Evolutionary conservation across 92 coral and sea anemone species (phyloP).

Genomic region (Zoanthus sansibaricus): DNA sequence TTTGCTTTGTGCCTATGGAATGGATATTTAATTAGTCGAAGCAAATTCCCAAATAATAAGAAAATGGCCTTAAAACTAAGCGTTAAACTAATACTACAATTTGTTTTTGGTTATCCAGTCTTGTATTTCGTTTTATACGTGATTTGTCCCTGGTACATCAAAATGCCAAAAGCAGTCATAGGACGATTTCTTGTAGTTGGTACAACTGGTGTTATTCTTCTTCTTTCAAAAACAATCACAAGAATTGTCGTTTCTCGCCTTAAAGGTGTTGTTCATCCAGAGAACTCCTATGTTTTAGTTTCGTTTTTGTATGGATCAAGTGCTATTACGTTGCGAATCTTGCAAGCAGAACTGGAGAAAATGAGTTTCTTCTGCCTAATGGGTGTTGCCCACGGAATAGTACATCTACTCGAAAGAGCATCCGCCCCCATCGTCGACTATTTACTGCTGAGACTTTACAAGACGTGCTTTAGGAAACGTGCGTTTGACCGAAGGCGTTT

Average conservation of each 20-base stretch:
- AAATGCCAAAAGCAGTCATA: not conserved
- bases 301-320: conserved; percentile 13
- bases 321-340: not conserved
- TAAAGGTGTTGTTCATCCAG: not conserved
- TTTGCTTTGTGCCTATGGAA: conserved; percentile 19
- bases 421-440: not conserved
- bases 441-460: not conserved
- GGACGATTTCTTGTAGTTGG: not conserved
- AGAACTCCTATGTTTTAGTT: not conserved
- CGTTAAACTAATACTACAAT: conserved; percentile 39
- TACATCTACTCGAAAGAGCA: not conserved
- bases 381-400: conserved; percentile 11
- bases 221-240: not conserved
- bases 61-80: conserved; percentile 25
- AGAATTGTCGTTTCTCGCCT: not conserved
- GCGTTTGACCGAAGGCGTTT: too few species aligned
- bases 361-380: conserved; percentile 10
- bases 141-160: conserved; percentile 18
- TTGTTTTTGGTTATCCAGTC: not conserved
- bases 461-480: not conserved
- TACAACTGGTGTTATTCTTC: not conserved
- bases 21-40: conserved; percentile 35
- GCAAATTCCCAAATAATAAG: conserved; percentile 19
- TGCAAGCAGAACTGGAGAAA: conserved; percentile 45
- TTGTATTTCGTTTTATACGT: conserved; percentile 16